Evolutionary conservation across 2,113 vertebrate species (phyloP), one percentile per base, ranked within the genome.

Genomic region (Nymphicus hollandicus): DNA sequence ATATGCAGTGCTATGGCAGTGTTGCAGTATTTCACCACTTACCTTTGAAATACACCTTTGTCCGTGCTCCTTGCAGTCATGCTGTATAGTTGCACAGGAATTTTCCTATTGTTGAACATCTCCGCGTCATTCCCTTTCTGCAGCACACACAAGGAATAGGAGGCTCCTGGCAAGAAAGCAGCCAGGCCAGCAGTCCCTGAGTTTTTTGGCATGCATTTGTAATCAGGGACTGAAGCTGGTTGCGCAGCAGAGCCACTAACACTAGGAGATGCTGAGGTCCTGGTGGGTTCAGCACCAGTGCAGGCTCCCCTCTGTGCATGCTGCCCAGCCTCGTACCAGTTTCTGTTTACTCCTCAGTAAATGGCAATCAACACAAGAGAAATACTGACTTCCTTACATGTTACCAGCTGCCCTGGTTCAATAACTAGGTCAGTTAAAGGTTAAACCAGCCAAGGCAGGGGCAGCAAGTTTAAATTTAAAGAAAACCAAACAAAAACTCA

Each of bases 41-140:
- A 82, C 89, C 74, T 89, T 17, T 63, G 61, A n/a, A 49, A 53
- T 5, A 16, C 2, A 2, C 46, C 70, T 89, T 17, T 58, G 41
- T 28, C 81, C 2, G 0, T 15, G 52, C 39, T 88, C 61, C 56
- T 55, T 14, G 31, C 23, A 72, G 63, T 4, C 1, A 0, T 1
- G 52, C 9, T 2, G 1, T 1, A 17, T 7, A 20, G 23, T 2
- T 16, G 17, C 47, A 5, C 0, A 0, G 55, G 44, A 44, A 41
- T 66, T 37, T n/a, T 53, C 69, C 52, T 19, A 37, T 3, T 22
- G 44, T 56, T 37, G 47, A 43, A 15, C 22, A 22, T 37, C 55
- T 64, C 56, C 2, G 0, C 0, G 6, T 41, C 70, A 10, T 14
- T 58, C 37, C 7, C 44, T 28, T 43, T 58, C 50, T 17, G 58